Conservation (phyloP, 1,140 invertebrate species). For the Ceratina australensis region DNA sequence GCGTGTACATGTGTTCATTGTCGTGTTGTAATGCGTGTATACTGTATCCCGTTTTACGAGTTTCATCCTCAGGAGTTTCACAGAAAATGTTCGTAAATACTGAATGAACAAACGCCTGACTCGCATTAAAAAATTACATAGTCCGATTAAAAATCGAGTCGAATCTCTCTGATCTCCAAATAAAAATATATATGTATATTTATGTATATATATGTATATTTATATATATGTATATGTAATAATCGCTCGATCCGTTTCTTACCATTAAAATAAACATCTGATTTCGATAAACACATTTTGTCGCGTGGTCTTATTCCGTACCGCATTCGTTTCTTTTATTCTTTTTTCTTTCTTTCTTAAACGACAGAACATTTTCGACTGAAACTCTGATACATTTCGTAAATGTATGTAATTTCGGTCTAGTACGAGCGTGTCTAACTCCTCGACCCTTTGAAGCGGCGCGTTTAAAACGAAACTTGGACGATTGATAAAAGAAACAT, state of each 20-base stretch:
- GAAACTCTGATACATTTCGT: conserved; percentile 50
- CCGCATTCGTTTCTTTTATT: no score
- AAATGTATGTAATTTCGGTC: conserved; percentile 30
- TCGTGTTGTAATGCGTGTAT: conserved; percentile 6
- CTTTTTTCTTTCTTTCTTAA: not conserved
- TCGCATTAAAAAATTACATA: no score
- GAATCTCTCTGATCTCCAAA: not conserved
- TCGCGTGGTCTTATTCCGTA: no score
- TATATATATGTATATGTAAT: conserved; percentile 6
- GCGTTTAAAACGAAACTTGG: not conserved
- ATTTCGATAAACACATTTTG: not conserved
- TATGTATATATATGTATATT: not conserved
- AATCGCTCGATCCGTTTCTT: not conserved
- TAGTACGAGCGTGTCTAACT: conserved; percentile 46
- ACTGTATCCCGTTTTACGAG: conserved; percentile 4
- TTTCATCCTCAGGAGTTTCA: conserved; percentile 51
- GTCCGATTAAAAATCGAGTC: conserved; percentile 3
- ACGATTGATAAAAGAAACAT: not conserved
- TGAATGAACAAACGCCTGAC: not conserved
- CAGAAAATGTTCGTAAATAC: conserved; percentile 56
- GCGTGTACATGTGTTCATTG: conserved; percentile 32
- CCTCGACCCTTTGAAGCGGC: conserved; percentile 33
- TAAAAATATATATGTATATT: no score
- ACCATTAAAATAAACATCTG: not conserved
- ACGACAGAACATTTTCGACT: conserved; percentile 55